Conservation (phyloP, 1,140 invertebrate genomes). For the Anagrus nilaparvatae region DNA sequence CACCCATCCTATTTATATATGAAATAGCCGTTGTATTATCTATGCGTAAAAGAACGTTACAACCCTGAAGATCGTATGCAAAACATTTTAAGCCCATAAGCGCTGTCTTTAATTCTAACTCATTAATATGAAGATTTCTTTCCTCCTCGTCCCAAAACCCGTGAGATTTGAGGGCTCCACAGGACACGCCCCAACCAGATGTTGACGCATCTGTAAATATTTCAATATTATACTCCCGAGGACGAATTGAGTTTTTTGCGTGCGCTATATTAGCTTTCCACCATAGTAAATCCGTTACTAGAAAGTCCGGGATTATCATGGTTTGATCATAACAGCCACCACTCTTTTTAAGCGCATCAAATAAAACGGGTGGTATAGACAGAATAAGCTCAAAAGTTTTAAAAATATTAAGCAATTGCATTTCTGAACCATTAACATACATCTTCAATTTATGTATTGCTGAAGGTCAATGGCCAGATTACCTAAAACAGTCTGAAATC, state of each 20-base stretch:
- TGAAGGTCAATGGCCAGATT: too few relatives aligned
- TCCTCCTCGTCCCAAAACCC: not conserved
- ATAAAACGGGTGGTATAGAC: too few relatives aligned
- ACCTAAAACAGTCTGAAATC: too few relatives aligned
- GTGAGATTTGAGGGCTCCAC: not conserved
- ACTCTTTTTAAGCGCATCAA: too few relatives aligned
- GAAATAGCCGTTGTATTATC: slow-evolving; percentile 9
- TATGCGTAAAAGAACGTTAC: not conserved
- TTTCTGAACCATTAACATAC: too few relatives aligned
- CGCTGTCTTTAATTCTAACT: not conserved
- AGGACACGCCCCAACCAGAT: slow-evolving; percentile 1
- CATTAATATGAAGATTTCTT: not conserved
- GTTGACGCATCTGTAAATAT: slow-evolving; percentile 3
- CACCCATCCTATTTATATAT: slow-evolving; percentile 7
- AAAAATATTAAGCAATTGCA: too few relatives aligned
- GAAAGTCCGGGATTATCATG: too few relatives aligned
- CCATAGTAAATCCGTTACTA: too few relatives aligned
- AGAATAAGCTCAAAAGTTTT: too few relatives aligned
- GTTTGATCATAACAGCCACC: too few relatives aligned
- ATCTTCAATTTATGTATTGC: too few relatives aligned
- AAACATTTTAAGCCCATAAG: not conserved
- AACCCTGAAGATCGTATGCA: not conserved
- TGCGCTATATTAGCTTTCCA: not conserved
- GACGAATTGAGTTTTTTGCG: not conserved
- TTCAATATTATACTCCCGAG: not conserved